Evolutionary conservation across 2,797 vertebrate genomes (phyloP), one percentile per base, ranked within the genome.

Genomic region (Sparus aurata): DNA sequence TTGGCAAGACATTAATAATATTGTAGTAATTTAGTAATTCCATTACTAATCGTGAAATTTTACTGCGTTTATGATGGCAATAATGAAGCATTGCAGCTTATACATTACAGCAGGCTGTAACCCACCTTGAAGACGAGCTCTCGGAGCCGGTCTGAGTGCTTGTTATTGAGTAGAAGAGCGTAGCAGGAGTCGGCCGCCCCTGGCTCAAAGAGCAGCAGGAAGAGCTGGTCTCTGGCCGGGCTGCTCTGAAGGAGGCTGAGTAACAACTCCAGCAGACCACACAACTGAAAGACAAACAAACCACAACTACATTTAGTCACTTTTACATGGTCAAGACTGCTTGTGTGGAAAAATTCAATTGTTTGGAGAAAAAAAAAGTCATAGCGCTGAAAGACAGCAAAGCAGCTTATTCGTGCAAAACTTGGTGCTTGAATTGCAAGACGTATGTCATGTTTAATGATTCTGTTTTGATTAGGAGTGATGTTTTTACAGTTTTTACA

Each of bases 91-190:
- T 20, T 22, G 38, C 12, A 17, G 41, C 41, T 43, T 43, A 1
- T 43, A 34, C 34, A 34, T 6, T 34, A 30, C 30, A 34, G 30
- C 30, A 34, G 17, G 65, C n/a, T n/a, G 11, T 20, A 13, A 23
- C 84, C 18, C 94, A 98, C 98, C 97, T 99, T 99, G 86, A 99
- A 99, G 74, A 99, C 94, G 10, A 98, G 96, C 91, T 99, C 97
- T 87, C 96, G 83, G 69, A 99, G 95, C 61, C 88, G 95, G 85
- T 99, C 98, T 0, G 97, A 96, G 89, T 98, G 95, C 83, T 98
- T 98, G 85, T 95, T 97, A 85, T 98, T 97, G 84, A 99, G 80
- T 66, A 99, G 92, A 43, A 99, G 93, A 49, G 97, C 95, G 57
- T 99, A 99, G 89, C 97, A 97, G 89, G 97, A 97, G 89, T 99